These are phyloP conservation scores for Melanophora roralis DNA, from an alignment of 2,888 invertebrate genomes.

Conservation along the genomic window DNA sequence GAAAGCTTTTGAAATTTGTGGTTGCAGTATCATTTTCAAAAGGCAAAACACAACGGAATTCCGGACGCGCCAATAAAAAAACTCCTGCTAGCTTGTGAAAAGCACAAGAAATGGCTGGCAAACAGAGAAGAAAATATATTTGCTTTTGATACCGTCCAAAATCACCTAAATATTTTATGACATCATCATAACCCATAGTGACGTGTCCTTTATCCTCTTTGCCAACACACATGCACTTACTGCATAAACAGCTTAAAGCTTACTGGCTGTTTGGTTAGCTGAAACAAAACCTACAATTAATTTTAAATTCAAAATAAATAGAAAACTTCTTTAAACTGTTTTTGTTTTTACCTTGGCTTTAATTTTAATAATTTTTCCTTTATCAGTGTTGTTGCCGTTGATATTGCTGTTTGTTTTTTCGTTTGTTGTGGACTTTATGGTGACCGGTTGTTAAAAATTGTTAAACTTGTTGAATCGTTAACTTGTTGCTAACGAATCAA, in stretches of 20 bases:
- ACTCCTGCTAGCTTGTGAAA: slow-evolving; percentile 86
- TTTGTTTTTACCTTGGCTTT: slow-evolving; percentile 22
- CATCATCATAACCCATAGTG: slow-evolving; percentile 85
- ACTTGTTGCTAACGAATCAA: slow-evolving; percentile 54
- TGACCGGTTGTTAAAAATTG: slow-evolving; percentile 27
- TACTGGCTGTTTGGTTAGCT: neutral
- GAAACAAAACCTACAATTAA: neutral
- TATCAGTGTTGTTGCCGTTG: neutral
- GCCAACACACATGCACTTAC: slow-evolving; percentile 48
- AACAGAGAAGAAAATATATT: slow-evolving; percentile 83
- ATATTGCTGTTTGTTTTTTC: slow-evolving; percentile 8
- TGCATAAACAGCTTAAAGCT: slow-evolving; percentile 5
- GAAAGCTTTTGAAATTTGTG: slow-evolving; percentile 71
- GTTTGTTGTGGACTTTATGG: neutral
- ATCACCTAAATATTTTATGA: slow-evolving; percentile 83
- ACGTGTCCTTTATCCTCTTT: slow-evolving; percentile 36
- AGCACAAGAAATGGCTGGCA: slow-evolving; percentile 85
- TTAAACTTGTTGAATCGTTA: slow-evolving; percentile 51
- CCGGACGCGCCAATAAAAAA: slow-evolving; percentile 83
- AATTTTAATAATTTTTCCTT: neutral
- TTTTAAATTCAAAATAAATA: slow-evolving; percentile 43
- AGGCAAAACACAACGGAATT: slow-evolving; percentile 82
- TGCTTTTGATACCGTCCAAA: slow-evolving; percentile 85
- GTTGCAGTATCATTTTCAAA: slow-evolving; percentile 78
- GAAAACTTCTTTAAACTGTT: slow-evolving; percentile 16